Base-by-base conservation (phyloP, 2,888 invertebrate species). In the Odontocolon sp. region DNA sequence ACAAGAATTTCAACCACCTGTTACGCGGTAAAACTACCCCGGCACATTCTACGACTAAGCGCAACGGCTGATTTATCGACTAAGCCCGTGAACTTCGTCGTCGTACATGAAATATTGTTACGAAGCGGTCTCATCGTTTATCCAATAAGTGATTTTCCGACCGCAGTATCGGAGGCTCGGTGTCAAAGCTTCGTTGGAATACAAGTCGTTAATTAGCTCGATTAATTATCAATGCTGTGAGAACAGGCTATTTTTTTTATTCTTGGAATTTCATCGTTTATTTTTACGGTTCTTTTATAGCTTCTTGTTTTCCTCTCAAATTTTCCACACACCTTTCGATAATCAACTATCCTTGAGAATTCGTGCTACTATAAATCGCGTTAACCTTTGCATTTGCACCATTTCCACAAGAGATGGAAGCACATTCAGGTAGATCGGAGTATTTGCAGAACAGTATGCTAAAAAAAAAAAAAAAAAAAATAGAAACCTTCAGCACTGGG, bases 1-100 rank as follows among this genome's bases (percentile, higher is more conserved):
- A 87, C 85, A 87, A 85, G 87, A 87, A 86, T 85, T 85, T 85
- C 87, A 87, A 88, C 88, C 88, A 88, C 88, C 88, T 88, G 88
- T 88, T 88, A 87, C 87, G 82, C 87, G 82, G 84, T 83, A 85
- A 86, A 87, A 86, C 85, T 84, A 86, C 84, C 84, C 82, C 79
- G 77, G 77, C 67, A 77, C 69, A 69, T 77, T 72, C 72, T 69
- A 85, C 87, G 86, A 85, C 86, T 83, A 85, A 87, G 86, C 83
- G 79, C 69, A 66, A 76, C 76, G 87, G 84, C 87, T 87, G 86
- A 87, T 87, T 87, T 88, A 88, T 88, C 88, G 86, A 84, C 88
- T 84, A 85, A 88, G 86, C 82, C 82, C 79, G 78, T 72, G 81
- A 80, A 79, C 80, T 80, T 80, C 75, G 42, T 64, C 72, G 52